Evolutionary conservation across 2,797 vertebrate species (phyloP).

Genomic region (Smutsia temminckii): DNA sequence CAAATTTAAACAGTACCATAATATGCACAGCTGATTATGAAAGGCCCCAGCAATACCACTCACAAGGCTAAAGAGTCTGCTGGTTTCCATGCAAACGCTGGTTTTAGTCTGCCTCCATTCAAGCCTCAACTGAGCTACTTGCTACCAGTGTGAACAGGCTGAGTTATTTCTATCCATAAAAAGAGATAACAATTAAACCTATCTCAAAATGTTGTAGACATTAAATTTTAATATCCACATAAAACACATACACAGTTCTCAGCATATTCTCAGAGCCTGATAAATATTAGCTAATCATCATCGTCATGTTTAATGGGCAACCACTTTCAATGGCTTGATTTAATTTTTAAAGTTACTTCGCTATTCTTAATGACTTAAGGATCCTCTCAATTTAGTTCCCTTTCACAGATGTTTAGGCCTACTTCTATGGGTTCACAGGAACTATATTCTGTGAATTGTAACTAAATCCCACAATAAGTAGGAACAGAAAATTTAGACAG

Average conservation of each 20-base stretch:
- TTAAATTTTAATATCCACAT: neutral
- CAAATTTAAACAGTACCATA: neutral
- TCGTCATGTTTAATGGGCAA: neutral
- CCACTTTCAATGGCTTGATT: neutral
- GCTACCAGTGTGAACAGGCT: neutral
- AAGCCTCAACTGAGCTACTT: neutral
- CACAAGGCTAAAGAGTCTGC: neutral
- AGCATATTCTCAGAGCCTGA: neutral
- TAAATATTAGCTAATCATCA: neutral
- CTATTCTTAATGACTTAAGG: neutral
- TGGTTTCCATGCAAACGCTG: neutral
- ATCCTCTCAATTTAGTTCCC: neutral
- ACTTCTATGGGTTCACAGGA: constrained; percentile 26
- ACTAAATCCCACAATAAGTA: neutral
- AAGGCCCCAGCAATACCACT: neutral
- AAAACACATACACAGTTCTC: neutral
- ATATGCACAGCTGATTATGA: neutral
- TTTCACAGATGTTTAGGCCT: neutral
- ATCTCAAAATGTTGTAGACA: neutral
- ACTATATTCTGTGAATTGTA: neutral
- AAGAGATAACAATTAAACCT: neutral
- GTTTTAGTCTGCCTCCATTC: neutral
- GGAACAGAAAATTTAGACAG: neutral
- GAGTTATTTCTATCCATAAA: neutral
- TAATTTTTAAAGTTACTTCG: constrained; percentile 35